Base-by-base conservation (phyloP, 2,113 vertebrate species). In the Brevimyrus niger region DNA sequence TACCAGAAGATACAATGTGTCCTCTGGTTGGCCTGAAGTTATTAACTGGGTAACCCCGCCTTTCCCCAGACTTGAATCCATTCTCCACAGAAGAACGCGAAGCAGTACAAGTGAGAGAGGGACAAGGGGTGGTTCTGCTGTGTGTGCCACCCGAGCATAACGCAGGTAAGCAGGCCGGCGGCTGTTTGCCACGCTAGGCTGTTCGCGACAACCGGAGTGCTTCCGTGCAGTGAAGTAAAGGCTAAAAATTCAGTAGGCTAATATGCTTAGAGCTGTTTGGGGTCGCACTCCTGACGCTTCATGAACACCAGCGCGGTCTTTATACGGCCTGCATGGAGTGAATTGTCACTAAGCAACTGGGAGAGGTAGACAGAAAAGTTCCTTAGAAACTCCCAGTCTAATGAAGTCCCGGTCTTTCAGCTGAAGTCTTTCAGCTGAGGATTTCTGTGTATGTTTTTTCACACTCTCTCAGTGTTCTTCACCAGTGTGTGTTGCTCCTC, bases 11-110 rank as follows among this genome's bases (percentile, higher is more conserved):
- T 42, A 80, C 38, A 42, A 19, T 42, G 35, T 42, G 15, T 42
- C 13, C 17, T 80, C 15, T 53, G 6, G 85, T 4, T 51, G 85
- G 11, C 5, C 31, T 58, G 31, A 38, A 46, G n/a, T 5, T 80
- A 21, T 38, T 88, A 13, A 88, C 69, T 42, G 44, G 65, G 42
- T 80, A 46, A 80, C 15, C 7, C 13, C 7, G 2, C 65, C 76
- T 31, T 84, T 19, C 89, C 89, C 80, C 91, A 99, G 98, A 96
- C 94, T 90, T 99, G 48, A 96, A 98, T 90, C 96, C 97, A 76
- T 99, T 99, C 93, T 95, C 98, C 23, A 96, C 97, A 0, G 98
- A 99, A 50, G 98, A 99, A 8, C 96, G 98, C 38, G 96, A 97
- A 0, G 95, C 97, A 1, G 98, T 99, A 89, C 94, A 93, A 87